Percentiles rank a stretch among this genome's conserved stretches.
Conservation (phyloP, 2,888 invertebrate species). For the Sinopyrophorus schimmeli region DNA sequence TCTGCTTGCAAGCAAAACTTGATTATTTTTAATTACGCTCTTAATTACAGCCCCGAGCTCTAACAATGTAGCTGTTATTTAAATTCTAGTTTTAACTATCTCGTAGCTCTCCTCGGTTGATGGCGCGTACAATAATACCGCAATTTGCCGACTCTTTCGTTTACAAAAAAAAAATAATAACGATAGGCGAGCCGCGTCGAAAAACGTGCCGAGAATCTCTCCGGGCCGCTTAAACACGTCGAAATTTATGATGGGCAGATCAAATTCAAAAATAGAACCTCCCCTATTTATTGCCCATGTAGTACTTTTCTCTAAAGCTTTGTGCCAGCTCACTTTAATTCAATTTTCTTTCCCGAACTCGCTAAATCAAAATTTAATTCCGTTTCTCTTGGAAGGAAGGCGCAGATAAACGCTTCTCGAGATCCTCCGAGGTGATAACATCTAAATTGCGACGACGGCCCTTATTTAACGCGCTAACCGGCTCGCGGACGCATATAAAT, state of each 20-base stretch:
- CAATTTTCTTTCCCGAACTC: slow-evolving; percentile 24
- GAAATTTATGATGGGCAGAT: slow-evolving; percentile 8
- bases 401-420: slow-evolving; percentile 25
- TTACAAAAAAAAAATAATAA: slow-evolving; percentile 5
- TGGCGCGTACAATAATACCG: neutral
- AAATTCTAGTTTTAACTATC: slow-evolving; percentile 18
- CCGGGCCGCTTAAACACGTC: slow-evolving; percentile 8
- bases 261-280: slow-evolving; percentile 15
- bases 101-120: neutral
- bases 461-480: slow-evolving; percentile 18
- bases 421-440: slow-evolving; percentile 20
- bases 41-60: slow-evolving; percentile 10
- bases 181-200: too few relatives aligned
- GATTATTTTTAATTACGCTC: slow-evolving; percentile 27
- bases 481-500: slow-evolving; percentile 16
- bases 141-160: slow-evolving; percentile 3
- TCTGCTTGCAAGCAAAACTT: slow-evolving; percentile 16
- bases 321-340: slow-evolving; percentile 17
- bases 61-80: slow-evolving; percentile 14
- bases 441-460: slow-evolving; percentile 24
- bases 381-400: slow-evolving; percentile 20
- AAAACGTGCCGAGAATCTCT: slow-evolving; percentile 7
- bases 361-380: slow-evolving; percentile 27
- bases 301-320: slow-evolving; percentile 16
- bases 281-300: slow-evolving; percentile 12